Conservation (phyloP, 2,113 vertebrate genomes). For the Tauraco erythrolophus region DNA sequence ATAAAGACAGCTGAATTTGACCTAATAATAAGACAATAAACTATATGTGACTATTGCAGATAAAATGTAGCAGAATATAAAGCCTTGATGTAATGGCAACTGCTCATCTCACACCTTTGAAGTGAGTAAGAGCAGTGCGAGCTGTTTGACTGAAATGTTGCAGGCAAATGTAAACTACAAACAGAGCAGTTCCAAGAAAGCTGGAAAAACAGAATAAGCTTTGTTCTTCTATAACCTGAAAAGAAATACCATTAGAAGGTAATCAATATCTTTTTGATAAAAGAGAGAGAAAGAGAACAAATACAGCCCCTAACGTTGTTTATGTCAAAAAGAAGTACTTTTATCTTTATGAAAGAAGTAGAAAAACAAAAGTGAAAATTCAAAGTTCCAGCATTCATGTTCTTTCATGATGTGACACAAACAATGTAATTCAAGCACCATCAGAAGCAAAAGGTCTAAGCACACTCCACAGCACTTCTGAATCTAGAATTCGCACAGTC, state of each 20-base stretch:
- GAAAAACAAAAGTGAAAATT: neutral
- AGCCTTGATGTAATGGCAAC: neutral
- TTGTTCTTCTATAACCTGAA: slow-evolving; percentile 7
- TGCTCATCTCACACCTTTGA: neutral
- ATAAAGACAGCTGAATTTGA: neutral
- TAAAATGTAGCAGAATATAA: neutral
- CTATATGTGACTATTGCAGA: neutral
- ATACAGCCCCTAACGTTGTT: neutral
- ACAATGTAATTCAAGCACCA: neutral
- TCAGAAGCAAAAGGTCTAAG: neutral
- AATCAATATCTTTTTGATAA: slow-evolving; percentile 11
- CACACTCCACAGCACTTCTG: neutral
- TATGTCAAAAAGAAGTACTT: neutral
- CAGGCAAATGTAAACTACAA: slow-evolving; percentile 15
- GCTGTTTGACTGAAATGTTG: neutral
- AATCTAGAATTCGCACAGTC: neutral
- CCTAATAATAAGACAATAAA: neutral
- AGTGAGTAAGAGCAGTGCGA: neutral
- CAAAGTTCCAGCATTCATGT: neutral
- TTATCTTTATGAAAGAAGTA: neutral
- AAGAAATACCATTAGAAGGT: neutral
- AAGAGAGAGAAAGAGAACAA: neutral
- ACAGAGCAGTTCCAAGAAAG: neutral
- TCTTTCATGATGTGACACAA: neutral
- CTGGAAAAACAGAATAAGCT: neutral